phyloP scores from a whole-genome alignment of 2,888 invertebrate genomes.

The Ctena decussata region DNA sequence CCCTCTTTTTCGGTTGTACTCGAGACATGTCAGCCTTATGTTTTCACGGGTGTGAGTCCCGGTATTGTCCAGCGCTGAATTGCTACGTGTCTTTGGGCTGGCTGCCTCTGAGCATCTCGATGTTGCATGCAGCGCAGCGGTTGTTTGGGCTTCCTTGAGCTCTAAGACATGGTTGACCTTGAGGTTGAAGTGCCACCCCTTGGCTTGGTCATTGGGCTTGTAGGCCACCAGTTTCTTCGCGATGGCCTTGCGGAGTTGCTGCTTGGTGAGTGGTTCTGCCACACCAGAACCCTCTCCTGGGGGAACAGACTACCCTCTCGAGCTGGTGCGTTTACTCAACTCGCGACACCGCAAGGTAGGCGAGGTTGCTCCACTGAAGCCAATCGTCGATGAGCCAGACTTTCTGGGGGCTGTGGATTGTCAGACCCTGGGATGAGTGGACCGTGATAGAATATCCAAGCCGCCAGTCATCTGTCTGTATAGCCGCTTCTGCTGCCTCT shows the following conservation, averaged over 20 bases:
- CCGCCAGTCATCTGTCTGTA: too few relatives aligned
- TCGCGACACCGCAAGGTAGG: not conserved
- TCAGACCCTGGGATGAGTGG: too few relatives aligned
- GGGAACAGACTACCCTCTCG: not conserved
- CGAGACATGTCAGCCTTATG: not conserved
- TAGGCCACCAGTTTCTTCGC: too few relatives aligned
- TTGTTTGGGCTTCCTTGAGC: not conserved
- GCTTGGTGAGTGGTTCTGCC: too few relatives aligned
- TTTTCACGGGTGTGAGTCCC: not conserved
- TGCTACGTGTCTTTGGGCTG: not conserved
- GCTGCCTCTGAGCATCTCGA: not conserved
- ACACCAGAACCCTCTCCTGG: not conserved
- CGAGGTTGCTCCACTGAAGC: not conserved
- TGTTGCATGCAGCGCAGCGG: not conserved
- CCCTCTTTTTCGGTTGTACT: not conserved
- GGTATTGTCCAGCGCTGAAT: not conserved
- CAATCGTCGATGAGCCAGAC: too few relatives aligned
- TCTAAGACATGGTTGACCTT: too few relatives aligned
- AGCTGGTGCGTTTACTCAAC: not conserved
- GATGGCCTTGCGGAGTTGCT: too few relatives aligned
- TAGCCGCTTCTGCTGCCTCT: too few relatives aligned
- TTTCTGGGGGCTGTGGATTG: too few relatives aligned
- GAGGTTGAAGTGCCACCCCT: too few relatives aligned
- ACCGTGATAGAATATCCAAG: too few relatives aligned
- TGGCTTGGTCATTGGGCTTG: too few relatives aligned